Evolutionary conservation across 92 coral and sea anemone genomes (phyloP), one percentile per base, ranked within the genome.

Genomic region (Epizoanthus scotinus): DNA sequence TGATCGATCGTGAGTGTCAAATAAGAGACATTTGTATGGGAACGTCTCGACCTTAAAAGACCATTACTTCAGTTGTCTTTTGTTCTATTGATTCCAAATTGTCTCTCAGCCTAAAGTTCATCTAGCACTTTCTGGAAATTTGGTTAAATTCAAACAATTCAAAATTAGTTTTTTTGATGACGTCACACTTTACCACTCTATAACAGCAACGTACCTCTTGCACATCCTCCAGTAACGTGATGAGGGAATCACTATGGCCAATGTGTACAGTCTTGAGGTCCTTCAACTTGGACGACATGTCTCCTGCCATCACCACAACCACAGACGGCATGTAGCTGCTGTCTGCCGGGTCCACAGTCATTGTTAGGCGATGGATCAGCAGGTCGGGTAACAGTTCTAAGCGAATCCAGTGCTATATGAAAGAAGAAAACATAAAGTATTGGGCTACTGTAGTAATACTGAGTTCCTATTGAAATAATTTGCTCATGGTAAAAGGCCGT

Each of bases 251-350:
- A 57, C 85, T 93, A 54, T 95, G 90, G 24, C 87, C 91, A 78
- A 95, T 88, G 57, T 93, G 96, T 28, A 94, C 85, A 6, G 98
- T 95, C 86, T 95, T 93, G 55, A 93, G 86, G 73, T 95, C 99
- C 62, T 88, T 90, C 67, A 95, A 81, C 19, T 88, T 82, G 34
- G 92, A 62, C 29, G 84, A 61, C 34, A 88, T 73, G 63, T 95
- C 98, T 19, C 99, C 99, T 19, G 90, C 94, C 58, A 93, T 91
- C 67, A 94, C 75, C 40, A 93, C 99, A 20, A 95, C 93, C 71
- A 93, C 86, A 10, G 99, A 95, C 27, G 99, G 99, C 94, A 91
- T 95, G 89, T 95, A 95, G 71, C 99, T 95, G 57, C 99, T 95
- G 89, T 95, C 99, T 50, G 99, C 91, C 14, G 99, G 98, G 67